Base-by-base conservation (phyloP, 2,888 invertebrate genomes). In the Stomorhina lunata region DNA sequence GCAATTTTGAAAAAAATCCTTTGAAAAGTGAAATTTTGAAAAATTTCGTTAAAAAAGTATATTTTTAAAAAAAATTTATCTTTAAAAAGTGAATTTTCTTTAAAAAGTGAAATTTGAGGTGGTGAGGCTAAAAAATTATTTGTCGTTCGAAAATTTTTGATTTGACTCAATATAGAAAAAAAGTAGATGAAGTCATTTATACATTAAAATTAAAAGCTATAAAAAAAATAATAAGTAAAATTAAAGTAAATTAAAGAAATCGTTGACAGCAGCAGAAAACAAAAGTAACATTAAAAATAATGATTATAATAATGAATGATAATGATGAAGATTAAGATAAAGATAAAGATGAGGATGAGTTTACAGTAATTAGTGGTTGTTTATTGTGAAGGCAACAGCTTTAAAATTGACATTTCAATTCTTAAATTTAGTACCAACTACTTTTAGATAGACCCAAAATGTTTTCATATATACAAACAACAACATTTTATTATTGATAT, bases 401-500 rank as follows among this genome's bases (percentile, higher is more conserved):
- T 82, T 82, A 82, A 81, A 82, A 79, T 82, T 82, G 82, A 82
- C 65, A 82, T 82, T 82, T 82, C 82, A 82, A 82, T 79, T 82
- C 66, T 73, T 63, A 79, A 82, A 79, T 79, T 79, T 73, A 82
- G 75, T 82, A 79, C 25, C 75, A 78, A 79, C 79, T 79, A 82
- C 81, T 75, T 82, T 82, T 79, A 82, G 82, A 79, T 79, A 82
- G 82, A 82, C 69, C 82, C 79, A 82, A 82, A 82, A 82, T 82
- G 79, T 79, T 82, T 78, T 78, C 81, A 78, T 76, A 72, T 75
- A 61, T 48, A 15, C 43, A n/a, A n/a, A n/a, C n/a, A n/a, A n/a
- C n/a, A n/a, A 65, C 75, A 43, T 50, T 61, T 65, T 65, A 61
- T 37, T 37, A 59, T 40, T 12, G 40, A 59, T 15, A 55, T n/a